Evolutionary conservation across 2,113 vertebrate genomes (phyloP).

Genomic region (Microcebus murinus): DNA sequence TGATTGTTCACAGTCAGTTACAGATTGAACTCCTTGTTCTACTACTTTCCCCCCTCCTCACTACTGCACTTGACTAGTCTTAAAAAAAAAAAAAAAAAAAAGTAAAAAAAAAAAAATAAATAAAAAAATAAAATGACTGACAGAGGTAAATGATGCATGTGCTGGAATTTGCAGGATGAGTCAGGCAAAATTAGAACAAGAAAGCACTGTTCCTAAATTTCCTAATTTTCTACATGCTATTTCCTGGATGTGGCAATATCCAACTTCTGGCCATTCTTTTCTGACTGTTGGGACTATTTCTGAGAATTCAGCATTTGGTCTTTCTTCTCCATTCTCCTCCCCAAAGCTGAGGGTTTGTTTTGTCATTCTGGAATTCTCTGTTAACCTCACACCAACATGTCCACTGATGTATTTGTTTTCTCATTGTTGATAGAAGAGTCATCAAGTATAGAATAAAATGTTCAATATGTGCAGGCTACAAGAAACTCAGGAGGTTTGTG

Average conservation of each 20-base stretch:
- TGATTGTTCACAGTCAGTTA: too few species aligned
- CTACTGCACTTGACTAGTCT: too few species aligned
- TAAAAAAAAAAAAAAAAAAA: too few species aligned
- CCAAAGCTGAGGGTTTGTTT: not conserved
- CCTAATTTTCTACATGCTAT: not conserved
- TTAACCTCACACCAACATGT: not conserved
- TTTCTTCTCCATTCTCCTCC: not conserved
- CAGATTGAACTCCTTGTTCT: too few species aligned
- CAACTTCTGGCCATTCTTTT: not conserved
- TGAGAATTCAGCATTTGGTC: not conserved
- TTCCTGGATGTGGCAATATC: not conserved
- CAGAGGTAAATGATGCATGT: too few species aligned
- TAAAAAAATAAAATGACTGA: not conserved
- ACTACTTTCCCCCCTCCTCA: too few species aligned
- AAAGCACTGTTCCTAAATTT: not conserved
- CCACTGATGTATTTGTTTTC: not conserved
- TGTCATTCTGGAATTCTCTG: not conserved
- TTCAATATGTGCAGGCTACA: not conserved
- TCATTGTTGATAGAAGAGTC: not conserved
- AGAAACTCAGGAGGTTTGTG: not conserved
- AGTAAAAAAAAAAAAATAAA: too few species aligned
- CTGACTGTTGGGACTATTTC: not conserved
- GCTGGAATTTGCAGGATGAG: not conserved
- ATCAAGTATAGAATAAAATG: not conserved
- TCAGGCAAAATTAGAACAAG: not conserved